Evolutionary conservation across 2,113 vertebrate species (phyloP).

Genomic region (Daboia siamensis): DNA sequence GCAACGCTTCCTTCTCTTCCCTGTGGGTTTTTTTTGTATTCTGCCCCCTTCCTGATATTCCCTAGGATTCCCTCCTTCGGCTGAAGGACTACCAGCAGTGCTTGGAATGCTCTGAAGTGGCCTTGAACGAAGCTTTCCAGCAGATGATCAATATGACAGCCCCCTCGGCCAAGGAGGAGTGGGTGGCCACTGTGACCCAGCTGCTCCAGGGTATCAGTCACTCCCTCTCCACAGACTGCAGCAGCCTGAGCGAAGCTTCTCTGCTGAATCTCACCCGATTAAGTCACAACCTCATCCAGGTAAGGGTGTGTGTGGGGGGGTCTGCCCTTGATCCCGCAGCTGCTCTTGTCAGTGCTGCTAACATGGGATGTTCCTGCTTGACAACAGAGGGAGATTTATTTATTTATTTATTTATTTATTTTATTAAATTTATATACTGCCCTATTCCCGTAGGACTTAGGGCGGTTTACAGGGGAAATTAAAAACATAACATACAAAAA

Average conservation of each 20-base stretch:
- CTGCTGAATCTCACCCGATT: slow-evolving; percentile 79
- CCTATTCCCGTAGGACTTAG: too few relatives aligned
- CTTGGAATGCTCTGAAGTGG: slow-evolving; percentile 88
- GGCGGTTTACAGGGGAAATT: too few relatives aligned
- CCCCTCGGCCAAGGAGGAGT: slow-evolving; percentile 87
- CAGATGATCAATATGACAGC: slow-evolving; percentile 80
- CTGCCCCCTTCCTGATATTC: slow-evolving; percentile 29
- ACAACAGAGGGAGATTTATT: too few relatives aligned
- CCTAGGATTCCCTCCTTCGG: slow-evolving; percentile 88
- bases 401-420: too few relatives aligned
- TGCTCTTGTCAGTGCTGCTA: too few relatives aligned
- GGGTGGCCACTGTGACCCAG: slow-evolving; percentile 86
- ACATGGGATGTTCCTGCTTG: too few relatives aligned
- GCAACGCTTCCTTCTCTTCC: background rate
- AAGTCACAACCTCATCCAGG: slow-evolving; percentile 94
- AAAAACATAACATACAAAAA: too few relatives aligned
- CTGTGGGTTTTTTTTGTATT: background rate
- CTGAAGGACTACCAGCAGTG: slow-evolving; percentile 86
- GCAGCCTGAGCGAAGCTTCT: slow-evolving; percentile 73
- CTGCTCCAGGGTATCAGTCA: slow-evolving; percentile 84
- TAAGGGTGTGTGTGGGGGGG: slow-evolving; percentile 36
- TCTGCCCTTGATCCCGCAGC: background rate
- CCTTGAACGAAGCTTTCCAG: slow-evolving; percentile 90
- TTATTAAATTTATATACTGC: too few relatives aligned
- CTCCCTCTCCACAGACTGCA: slow-evolving; percentile 75